Conservation (phyloP, 2,797 vertebrate species). For the Pterois miles region DNA sequence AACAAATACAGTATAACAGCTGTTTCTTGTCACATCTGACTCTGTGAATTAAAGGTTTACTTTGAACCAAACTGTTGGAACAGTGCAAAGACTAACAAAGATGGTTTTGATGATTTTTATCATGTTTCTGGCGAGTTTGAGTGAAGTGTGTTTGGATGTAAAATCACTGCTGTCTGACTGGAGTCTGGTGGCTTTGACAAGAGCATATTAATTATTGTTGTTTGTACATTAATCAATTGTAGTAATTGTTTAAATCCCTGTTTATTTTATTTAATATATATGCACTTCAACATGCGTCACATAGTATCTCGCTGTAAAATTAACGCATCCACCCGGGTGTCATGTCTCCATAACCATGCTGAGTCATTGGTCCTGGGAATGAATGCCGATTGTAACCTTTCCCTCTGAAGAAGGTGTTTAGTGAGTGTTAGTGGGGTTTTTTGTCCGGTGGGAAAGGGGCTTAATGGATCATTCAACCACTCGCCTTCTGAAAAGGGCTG, state of each 20-base stretch:
- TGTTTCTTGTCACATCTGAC: no score
- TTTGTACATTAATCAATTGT: background rate
- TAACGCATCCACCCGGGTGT: accelerated
- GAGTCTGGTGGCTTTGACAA: background rate
- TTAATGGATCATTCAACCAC: background rate
- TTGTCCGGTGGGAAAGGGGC: background rate
- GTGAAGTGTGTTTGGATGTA: no score
- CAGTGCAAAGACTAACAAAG: background rate
- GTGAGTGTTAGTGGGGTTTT: background rate
- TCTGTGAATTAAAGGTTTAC: no score
- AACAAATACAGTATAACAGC: no score
- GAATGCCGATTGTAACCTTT: background rate
- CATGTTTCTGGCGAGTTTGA: background rate
- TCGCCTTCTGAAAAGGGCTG: background rate
- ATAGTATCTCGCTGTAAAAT: background rate
- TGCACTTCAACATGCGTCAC: background rate
- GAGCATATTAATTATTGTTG: no score
- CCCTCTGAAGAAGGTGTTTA: background rate
- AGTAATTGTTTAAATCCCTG: background rate
- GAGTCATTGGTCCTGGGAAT: background rate
- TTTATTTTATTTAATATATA: background rate
- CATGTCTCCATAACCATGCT: background rate
- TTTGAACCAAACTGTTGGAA: background rate
- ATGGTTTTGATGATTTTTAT: background rate
- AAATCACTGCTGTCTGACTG: no score